Conservation (phyloP, 2,113 vertebrate species). For the Nipponia nippon region DNA sequence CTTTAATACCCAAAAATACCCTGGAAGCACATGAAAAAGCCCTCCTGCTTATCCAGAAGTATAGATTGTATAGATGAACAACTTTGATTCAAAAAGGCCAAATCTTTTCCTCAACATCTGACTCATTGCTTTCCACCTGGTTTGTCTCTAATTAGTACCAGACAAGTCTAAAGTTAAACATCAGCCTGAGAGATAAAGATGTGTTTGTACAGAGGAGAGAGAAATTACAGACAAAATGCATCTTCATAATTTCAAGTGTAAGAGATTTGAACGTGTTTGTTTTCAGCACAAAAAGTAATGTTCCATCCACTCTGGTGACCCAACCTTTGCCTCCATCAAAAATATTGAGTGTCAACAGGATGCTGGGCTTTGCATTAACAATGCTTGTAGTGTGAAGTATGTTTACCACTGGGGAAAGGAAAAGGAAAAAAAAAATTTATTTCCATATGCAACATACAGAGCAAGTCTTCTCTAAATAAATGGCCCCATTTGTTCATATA, state of each 20-base stretch:
- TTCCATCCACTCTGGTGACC: not conserved
- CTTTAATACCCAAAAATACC: not conserved
- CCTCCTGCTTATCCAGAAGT: not conserved
- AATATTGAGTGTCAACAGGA: not conserved
- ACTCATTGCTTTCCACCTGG: not conserved
- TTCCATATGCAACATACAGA: not conserved
- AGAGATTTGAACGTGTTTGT: not conserved
- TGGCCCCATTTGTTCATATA: not conserved
- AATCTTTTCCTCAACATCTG: not conserved
- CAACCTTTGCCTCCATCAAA: not conserved
- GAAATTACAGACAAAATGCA: not conserved
- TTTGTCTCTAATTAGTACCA: not conserved
- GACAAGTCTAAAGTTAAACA: not conserved
- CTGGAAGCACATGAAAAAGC: not conserved
- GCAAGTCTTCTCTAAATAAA: not conserved
- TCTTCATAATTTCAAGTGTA: not conserved
- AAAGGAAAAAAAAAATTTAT: not conserved
- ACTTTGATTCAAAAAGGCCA: not conserved
- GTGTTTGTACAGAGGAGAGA: not conserved
- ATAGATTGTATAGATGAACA: not conserved
- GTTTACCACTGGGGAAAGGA: not conserved
- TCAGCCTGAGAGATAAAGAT: not conserved
- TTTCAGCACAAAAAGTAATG: not conserved
- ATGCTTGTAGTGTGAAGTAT: not conserved
- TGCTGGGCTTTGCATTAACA: not conserved